phyloP scores from a whole-genome alignment of 2,888 invertebrate genomes.

The Ernsta delagoae region DNA sequence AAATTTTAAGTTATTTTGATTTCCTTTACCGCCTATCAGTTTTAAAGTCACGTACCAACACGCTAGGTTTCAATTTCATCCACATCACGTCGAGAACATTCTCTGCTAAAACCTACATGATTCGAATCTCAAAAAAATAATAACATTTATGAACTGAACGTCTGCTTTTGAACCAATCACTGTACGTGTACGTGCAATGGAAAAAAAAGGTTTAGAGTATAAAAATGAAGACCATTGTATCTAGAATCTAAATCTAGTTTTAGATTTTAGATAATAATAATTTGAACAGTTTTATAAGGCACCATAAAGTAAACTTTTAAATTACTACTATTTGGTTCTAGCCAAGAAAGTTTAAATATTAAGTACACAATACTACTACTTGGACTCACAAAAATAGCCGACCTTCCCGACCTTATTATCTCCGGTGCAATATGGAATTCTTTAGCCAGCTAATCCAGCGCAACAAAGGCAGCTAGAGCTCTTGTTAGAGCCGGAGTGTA shows the following conservation, averaged over 20 bases:
- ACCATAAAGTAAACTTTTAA: no score
- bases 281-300: no score
- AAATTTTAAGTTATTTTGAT: no score
- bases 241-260: no score
- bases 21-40: no score
- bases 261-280: no score
- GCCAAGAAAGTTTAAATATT: neutral
- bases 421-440: slow-evolving; percentile 36
- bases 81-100: slow-evolving; percentile 54
- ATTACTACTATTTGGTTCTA: neutral
- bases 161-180: slow-evolving; percentile 4
- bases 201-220: no score
- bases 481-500: slow-evolving; percentile 24
- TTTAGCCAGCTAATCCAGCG: slow-evolving; percentile 37
- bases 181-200: no score
- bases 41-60: slow-evolving; percentile 56
- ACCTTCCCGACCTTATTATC: slow-evolving; percentile 3
- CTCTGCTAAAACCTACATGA: slow-evolving; percentile 41
- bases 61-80: slow-evolving; percentile 70
- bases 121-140: slow-evolving; percentile 22
- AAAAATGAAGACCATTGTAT: no score
- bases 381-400: no score
- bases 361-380: no score
- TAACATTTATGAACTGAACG: slow-evolving; percentile 17
- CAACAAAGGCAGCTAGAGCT: slow-evolving; percentile 37